A percentile compares a stretch with the other conserved stretches of the same genome.
Evolutionary conservation across 2,888 invertebrate species (phyloP).

Genomic region (Embidobia sp.): DNA sequence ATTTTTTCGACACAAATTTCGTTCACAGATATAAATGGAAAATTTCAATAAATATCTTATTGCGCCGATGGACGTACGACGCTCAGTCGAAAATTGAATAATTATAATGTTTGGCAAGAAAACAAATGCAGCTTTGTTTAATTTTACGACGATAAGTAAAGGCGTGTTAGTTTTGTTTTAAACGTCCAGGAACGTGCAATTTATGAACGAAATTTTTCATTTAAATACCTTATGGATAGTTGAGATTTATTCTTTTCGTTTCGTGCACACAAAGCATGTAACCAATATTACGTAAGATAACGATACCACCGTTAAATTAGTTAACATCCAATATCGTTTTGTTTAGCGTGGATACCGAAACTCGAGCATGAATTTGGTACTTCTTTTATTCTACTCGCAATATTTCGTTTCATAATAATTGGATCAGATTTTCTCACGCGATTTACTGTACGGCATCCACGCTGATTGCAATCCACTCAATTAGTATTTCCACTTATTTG

Average conservation of each 20-base stretch:
- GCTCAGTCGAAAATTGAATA: neutral
- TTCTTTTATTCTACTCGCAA: no score
- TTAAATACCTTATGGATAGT: conserved; percentile 40
- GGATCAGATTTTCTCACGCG: no score
- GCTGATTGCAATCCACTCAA: conserved; percentile 7
- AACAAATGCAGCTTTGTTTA: neutral
- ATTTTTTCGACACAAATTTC: conserved; percentile 17
- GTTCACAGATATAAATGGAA: conserved; percentile 31
- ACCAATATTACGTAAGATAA: conserved; percentile 27
- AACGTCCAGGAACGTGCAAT: no score
- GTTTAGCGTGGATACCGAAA: no score
- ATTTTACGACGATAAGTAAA: no score
- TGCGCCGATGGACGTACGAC: neutral
- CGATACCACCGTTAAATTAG: conserved; percentile 16
- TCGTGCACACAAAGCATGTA: conserved; percentile 65
- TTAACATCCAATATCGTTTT: conserved; percentile 29
- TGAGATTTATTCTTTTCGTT: neutral
- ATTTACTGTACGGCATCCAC: conserved; percentile 3
- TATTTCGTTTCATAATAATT: no score
- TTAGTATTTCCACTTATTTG: conserved; percentile 4
- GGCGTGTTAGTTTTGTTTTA: no score
- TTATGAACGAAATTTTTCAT: conserved; percentile 34
- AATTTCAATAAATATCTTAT: conserved; percentile 24
- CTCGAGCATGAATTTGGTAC: no score
- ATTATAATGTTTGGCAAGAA: neutral